phyloP scores from a whole-genome alignment of 2,113 vertebrate species.

The Fregata magnificens region DNA sequence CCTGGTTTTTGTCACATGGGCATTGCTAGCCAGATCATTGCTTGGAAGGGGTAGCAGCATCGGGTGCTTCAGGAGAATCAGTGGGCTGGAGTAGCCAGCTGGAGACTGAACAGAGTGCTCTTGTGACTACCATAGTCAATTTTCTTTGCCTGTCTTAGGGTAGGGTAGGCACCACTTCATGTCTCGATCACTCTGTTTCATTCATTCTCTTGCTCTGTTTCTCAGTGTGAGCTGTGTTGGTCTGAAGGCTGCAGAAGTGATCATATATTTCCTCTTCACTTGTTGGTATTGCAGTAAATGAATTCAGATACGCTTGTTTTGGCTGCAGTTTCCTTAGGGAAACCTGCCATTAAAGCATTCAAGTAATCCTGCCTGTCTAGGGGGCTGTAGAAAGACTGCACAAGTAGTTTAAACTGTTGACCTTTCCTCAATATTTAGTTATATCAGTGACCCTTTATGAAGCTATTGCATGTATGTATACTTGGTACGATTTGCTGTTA shows the following conservation, averaged over 20 bases:
- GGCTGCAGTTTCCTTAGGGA: not conserved
- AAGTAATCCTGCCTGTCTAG: not conserved
- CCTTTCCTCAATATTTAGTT: not conserved
- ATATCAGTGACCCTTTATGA: not conserved
- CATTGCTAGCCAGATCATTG: not conserved
- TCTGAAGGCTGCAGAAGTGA: not conserved
- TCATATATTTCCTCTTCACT: not conserved
- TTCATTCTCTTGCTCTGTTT: not conserved
- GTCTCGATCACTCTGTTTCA: not conserved
- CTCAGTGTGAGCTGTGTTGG: not conserved
- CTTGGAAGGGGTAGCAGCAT: not conserved
- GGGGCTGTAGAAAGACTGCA: not conserved
- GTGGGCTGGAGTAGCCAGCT: not conserved
- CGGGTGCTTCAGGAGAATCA: not conserved
- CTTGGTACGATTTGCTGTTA: not conserved
- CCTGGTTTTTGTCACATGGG: not conserved
- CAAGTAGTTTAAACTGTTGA: not conserved
- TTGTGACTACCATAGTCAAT: not conserved
- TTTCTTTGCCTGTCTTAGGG: not conserved
- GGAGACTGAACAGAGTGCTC: not conserved
- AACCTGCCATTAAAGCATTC: not conserved
- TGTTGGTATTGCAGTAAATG: not conserved
- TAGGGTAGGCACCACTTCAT: not conserved
- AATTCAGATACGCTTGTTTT: not conserved
- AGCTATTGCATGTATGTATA: rapidly evolving